phyloP scores from a whole-genome alignment of 2,797 vertebrate species.

The Lepilemur septentrionalis region DNA sequence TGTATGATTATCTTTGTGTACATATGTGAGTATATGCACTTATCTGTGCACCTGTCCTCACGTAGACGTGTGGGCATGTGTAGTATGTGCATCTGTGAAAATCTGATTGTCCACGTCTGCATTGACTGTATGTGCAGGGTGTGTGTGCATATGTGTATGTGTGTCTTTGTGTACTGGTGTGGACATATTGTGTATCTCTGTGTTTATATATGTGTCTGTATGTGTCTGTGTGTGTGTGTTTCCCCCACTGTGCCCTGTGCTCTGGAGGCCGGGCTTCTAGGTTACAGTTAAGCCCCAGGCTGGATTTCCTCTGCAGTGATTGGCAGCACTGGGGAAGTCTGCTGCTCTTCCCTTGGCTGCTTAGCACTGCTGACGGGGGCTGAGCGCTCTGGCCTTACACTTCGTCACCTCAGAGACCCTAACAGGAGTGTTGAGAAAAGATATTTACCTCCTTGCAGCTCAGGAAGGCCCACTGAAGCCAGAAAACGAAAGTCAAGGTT shows the following conservation, averaged over 20 bases:
- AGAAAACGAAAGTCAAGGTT: constrained; percentile 36
- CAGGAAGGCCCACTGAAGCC: not conserved
- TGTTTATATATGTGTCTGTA: not conserved
- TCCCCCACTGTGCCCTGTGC: not conserved
- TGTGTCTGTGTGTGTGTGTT: not conserved
- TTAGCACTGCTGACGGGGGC: not conserved
- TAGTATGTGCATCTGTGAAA: not conserved
- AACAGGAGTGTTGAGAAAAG: not conserved
- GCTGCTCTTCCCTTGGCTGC: not conserved
- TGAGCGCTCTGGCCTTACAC: not conserved
- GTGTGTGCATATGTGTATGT: not conserved
- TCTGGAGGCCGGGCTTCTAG: not conserved
- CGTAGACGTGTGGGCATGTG: not conserved
- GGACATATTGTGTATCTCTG: not conserved
- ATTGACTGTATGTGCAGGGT: not conserved
- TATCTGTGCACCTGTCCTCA: not conserved
- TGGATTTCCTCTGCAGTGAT: not conserved
- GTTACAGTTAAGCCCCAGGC: not conserved
- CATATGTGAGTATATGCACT: not conserved
- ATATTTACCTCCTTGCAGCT: not conserved
- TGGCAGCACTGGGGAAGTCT: not conserved
- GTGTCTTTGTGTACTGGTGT: not conserved
- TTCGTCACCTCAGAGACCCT: not conserved
- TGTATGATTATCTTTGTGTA: not conserved
- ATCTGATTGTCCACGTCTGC: not conserved